phyloP scores from a whole-genome alignment of 2,888 invertebrate species.

The Acleris literana region DNA sequence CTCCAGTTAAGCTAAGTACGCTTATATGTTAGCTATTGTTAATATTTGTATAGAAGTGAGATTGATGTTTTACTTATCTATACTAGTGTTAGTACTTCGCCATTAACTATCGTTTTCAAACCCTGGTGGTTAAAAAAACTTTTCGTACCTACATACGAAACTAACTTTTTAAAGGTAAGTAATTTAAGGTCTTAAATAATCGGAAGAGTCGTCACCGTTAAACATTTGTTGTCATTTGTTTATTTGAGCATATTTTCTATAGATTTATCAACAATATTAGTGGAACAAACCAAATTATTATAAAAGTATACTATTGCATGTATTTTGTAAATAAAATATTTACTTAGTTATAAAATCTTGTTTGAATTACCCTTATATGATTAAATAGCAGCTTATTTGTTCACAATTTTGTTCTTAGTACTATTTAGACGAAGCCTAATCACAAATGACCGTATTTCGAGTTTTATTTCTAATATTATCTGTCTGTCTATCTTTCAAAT shows the following conservation, averaged over 20 bases:
- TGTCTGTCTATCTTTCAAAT: no score
- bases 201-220: slow-evolving; percentile 14
- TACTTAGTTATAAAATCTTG: neutral
- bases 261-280: slow-evolving; percentile 14
- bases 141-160: no score
- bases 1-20: slow-evolving; percentile 25
- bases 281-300: slow-evolving; percentile 26
- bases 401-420: no score
- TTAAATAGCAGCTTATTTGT: neutral
- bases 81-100: neutral
- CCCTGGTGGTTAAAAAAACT: neutral
- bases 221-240: slow-evolving; percentile 5
- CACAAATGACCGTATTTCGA: no score
- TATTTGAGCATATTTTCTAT: neutral
- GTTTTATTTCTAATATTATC: no score
- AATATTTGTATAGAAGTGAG: neutral
- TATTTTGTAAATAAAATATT: slow-evolving; percentile 34
- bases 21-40: slow-evolving; percentile 22
- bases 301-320: slow-evolving; percentile 1
- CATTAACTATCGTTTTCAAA: neutral
- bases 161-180: no score
- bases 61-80: neutral
- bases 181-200: no score
- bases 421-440: no score
- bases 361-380: neutral